These are phyloP conservation scores for Ypsolopha sequella DNA, from an alignment of 2,888 invertebrate genomes.

Conservation along the genomic window DNA sequence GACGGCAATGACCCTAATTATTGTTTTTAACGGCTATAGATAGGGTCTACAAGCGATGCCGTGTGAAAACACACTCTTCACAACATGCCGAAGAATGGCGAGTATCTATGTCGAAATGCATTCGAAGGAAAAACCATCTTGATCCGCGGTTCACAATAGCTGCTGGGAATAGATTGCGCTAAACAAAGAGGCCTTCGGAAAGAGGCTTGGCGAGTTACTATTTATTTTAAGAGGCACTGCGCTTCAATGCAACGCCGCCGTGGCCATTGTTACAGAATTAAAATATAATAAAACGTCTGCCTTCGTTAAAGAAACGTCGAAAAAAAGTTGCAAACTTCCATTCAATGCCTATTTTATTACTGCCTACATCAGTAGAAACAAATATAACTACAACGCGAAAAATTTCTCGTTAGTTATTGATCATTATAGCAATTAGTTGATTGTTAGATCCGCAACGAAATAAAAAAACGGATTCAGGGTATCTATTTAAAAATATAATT, in stretches of 20 bases:
- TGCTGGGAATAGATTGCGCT: conserved; percentile 54
- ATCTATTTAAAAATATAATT: too few relatives aligned
- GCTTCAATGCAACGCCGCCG: conserved; percentile 16
- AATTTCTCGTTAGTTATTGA: too few relatives aligned
- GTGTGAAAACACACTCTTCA: conserved; percentile 12
- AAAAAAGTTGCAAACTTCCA: too few relatives aligned
- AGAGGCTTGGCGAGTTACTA: conserved; percentile 8
- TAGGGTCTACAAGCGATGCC: conserved; percentile 10
- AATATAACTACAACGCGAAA: too few relatives aligned
- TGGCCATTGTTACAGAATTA: too few relatives aligned
- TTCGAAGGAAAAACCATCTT: conserved; percentile 35
- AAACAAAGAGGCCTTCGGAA: conserved; percentile 52
- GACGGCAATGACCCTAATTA: conserved; percentile 5
- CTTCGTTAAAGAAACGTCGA: too few relatives aligned
- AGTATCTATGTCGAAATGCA: conserved; percentile 32
- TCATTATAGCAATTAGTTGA: too few relatives aligned
- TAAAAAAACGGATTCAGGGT: too few relatives aligned
- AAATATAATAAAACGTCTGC: too few relatives aligned
- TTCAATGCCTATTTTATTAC: too few relatives aligned
- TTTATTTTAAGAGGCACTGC: conserved; percentile 28
- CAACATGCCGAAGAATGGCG: conserved; percentile 16
- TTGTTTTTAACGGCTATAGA: not conserved
- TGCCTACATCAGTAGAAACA: too few relatives aligned
- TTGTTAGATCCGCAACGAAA: too few relatives aligned
- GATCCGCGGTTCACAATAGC: conserved; percentile 45